A percentile compares a stretch with the other conserved stretches of the same genome.
phyloP scores from a whole-genome alignment of 2,797 vertebrate species.

The Rhinophrynus dorsalis region DNA sequence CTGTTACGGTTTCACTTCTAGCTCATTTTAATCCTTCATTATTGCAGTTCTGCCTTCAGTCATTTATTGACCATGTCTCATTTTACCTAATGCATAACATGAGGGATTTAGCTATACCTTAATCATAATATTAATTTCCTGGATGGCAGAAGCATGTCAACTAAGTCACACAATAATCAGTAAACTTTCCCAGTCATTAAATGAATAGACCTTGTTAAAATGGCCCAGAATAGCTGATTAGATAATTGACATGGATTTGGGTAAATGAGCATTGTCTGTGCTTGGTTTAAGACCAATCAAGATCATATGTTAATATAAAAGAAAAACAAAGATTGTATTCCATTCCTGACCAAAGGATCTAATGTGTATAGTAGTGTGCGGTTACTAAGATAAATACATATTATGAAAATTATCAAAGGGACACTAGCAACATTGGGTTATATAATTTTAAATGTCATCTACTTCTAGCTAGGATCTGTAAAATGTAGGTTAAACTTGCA shows the following conservation, averaged over 20 bases:
- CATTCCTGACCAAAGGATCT: too few species aligned
- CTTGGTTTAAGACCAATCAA: conserved; percentile 2
- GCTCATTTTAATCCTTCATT: conserved; percentile 6
- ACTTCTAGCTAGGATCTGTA: too few species aligned
- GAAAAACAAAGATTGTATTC: too few species aligned
- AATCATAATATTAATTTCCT: conserved; percentile 38
- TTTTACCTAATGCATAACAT: conserved; percentile 24
- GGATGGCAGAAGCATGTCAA: neutral
- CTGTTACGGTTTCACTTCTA: neutral
- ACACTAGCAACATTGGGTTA: too few species aligned
- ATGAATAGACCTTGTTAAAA: conserved; percentile 7
- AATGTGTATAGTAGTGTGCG: too few species aligned
- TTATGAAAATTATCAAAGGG: too few species aligned
- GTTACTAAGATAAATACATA: too few species aligned
- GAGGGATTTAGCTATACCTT: conserved; percentile 11
- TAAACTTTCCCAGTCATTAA: conserved; percentile 33
- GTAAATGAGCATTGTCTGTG: neutral
- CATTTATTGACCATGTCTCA: conserved; percentile 25
- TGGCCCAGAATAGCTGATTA: conserved; percentile 11
- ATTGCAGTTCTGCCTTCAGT: neutral
- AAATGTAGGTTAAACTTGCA: too few species aligned
- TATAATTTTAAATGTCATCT: too few species aligned
- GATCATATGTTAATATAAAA: neutral
- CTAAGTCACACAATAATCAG: conserved; percentile 13
- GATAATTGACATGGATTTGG: neutral